phyloP scores from a whole-genome alignment of 2,113 vertebrate species.

The Syngnathus scovelli region DNA sequence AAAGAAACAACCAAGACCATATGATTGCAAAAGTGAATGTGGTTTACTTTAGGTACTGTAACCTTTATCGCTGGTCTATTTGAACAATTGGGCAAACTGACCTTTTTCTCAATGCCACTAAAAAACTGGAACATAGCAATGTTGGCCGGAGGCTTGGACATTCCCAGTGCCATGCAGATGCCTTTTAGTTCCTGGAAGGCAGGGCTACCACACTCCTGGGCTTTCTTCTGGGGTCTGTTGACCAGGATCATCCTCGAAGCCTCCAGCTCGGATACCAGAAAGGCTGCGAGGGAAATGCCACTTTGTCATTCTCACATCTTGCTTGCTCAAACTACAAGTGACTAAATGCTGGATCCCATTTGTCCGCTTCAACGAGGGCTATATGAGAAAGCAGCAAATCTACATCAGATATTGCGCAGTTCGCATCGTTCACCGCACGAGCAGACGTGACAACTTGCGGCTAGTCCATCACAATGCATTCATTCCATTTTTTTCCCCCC shows the following conservation, averaged over 20 bases:
- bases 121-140: slow-evolving; percentile 99
- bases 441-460: too few relatives aligned
- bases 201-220: slow-evolving; percentile 83
- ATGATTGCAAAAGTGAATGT: not conserved
- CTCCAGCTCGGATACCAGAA: slow-evolving; percentile 96
- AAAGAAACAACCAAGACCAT: too few relatives aligned
- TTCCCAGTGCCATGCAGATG: slow-evolving; percentile 92
- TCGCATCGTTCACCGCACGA: too few relatives aligned
- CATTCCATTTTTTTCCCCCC: too few relatives aligned
- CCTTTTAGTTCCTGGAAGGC: slow-evolving; percentile 92
- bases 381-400: too few relatives aligned
- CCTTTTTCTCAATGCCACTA: slow-evolving; percentile 98
- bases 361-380: too few relatives aligned
- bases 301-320: not conserved
- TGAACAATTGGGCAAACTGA: slow-evolving; percentile 38
- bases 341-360: not conserved
- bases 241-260: slow-evolving; percentile 90
- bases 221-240: slow-evolving; percentile 81
- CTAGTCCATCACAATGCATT: too few relatives aligned
- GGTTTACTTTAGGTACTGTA: not conserved
- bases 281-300: slow-evolving; percentile 73
- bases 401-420: too few relatives aligned
- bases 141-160: slow-evolving; percentile 97
- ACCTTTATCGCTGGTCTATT: not conserved
- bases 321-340: not conserved